Conservation (phyloP, 2,888 invertebrate genomes). For the Habroteleia sp. region DNA sequence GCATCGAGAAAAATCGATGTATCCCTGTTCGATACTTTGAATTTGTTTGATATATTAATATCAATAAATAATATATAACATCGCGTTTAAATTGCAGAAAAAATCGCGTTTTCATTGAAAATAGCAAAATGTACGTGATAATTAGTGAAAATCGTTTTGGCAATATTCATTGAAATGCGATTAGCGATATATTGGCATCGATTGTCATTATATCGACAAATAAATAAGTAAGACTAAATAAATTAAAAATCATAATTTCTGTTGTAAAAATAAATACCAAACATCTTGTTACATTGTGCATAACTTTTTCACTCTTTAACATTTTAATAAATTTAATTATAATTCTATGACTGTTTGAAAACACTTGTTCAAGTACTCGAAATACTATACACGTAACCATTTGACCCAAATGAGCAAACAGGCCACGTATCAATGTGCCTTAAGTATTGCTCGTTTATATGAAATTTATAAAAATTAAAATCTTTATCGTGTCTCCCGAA, state of each 20-base stretch:
- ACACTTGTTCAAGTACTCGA: slow-evolving; percentile 35
- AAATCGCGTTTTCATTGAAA: too few relatives aligned
- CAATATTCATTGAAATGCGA: too few relatives aligned
- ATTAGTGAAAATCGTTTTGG: too few relatives aligned
- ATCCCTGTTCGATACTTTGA: too few relatives aligned
- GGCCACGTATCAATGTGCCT: slow-evolving; percentile 20
- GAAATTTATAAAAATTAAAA: slow-evolving; percentile 16
- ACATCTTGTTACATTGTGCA: slow-evolving; percentile 1
- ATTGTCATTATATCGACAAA: too few relatives aligned
- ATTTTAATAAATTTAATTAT: slow-evolving; percentile 54
- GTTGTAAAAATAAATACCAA: not conserved
- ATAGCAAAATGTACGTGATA: too few relatives aligned
- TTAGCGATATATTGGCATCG: too few relatives aligned
- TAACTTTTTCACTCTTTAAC: slow-evolving; percentile 11
- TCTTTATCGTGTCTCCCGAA: not conserved
- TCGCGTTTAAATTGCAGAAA: too few relatives aligned
- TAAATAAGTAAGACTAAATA: too few relatives aligned
- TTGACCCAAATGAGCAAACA: slow-evolving; percentile 48
- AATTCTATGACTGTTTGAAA: slow-evolving; percentile 44
- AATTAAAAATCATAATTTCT: not conserved
- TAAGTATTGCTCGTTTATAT: slow-evolving; percentile 8
- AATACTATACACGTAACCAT: slow-evolving; percentile 56
- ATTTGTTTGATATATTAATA: too few relatives aligned
- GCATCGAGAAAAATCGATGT: not conserved
- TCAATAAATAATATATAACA: too few relatives aligned